Percentiles rank a stretch among this genome's conserved stretches.
phyloP scores from a whole-genome alignment of 2,888 invertebrate genomes.

The Tachina fera region DNA sequence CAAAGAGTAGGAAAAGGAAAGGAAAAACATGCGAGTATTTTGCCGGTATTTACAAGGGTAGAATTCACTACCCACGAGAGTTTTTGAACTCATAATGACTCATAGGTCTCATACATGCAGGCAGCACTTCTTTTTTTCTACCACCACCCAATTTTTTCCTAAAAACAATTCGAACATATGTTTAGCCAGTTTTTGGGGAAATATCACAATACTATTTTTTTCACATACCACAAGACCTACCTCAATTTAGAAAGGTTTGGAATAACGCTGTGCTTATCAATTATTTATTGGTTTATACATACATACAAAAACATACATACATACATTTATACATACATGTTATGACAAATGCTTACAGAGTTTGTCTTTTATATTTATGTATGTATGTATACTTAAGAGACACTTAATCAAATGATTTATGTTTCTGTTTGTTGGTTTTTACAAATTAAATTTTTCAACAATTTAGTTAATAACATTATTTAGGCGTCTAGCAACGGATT shows the following conservation, averaged over 20 bases:
- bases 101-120: neutral
- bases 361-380: no score
- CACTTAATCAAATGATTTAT: neutral
- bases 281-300: neutral
- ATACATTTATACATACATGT: no score
- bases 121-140: no score
- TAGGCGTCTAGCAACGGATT: neutral
- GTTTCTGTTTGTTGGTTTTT: neutral
- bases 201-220: conserved; percentile 17
- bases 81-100: conserved; percentile 16
- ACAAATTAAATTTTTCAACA: conserved; percentile 23
- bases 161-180: conserved; percentile 43
- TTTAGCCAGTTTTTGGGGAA: conserved; percentile 23
- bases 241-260: conserved; percentile 37
- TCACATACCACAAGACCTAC: conserved; percentile 50
- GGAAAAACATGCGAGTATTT: neutral
- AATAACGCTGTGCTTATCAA: neutral
- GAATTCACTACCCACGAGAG: neutral
- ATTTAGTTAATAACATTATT: conserved; percentile 28
- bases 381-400: neutral
- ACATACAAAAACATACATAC: neutral
- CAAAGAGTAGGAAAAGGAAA: neutral
- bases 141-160: neutral
- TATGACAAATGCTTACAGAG: no score
- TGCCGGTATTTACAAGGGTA: conserved; percentile 20